phyloP scores from a whole-genome alignment of 2,888 invertebrate species.

The Acrocyrtus sp. region DNA sequence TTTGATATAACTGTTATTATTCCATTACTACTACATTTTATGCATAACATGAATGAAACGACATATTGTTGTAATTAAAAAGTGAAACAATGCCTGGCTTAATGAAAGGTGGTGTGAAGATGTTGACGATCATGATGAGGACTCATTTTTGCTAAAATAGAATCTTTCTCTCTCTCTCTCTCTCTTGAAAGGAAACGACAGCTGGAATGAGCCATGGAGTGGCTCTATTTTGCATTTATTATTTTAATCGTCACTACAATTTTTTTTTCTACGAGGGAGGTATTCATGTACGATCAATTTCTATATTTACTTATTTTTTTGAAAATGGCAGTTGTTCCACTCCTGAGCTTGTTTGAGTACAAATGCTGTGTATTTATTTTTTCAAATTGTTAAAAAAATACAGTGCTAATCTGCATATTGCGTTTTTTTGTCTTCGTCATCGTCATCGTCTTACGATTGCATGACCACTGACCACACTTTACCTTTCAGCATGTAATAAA shows the following conservation, averaged over 20 bases:
- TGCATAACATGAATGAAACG: too few species aligned
- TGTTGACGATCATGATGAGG: too few species aligned
- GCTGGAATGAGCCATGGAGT: constrained; percentile 17
- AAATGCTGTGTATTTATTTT: not conserved
- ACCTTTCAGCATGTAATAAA: constrained; percentile 8
- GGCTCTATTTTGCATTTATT: constrained; percentile 20
- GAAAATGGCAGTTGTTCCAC: constrained; percentile 10
- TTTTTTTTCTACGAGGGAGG: constrained; percentile 1
- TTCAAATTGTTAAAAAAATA: not conserved
- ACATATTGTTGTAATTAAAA: constrained; percentile 33
- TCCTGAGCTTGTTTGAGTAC: not conserved
- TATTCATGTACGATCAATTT: not conserved
- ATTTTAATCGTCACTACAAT: not conserved
- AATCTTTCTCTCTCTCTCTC: not conserved
- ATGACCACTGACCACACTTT: too few species aligned
- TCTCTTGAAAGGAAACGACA: constrained; percentile 27
- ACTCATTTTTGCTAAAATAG: constrained; percentile 9
- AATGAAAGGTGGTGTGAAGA: too few species aligned
- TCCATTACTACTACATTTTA: not conserved
- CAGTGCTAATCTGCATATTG: constrained; percentile 41
- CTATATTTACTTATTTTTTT: not conserved
- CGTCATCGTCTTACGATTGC: too few species aligned
- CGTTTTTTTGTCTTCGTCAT: too few species aligned
- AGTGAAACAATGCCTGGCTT: constrained; percentile 15
- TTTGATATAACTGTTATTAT: not conserved